Base-by-base conservation (phyloP, 1,140 invertebrate genomes). In the Lepidurus arcticus region DNA sequence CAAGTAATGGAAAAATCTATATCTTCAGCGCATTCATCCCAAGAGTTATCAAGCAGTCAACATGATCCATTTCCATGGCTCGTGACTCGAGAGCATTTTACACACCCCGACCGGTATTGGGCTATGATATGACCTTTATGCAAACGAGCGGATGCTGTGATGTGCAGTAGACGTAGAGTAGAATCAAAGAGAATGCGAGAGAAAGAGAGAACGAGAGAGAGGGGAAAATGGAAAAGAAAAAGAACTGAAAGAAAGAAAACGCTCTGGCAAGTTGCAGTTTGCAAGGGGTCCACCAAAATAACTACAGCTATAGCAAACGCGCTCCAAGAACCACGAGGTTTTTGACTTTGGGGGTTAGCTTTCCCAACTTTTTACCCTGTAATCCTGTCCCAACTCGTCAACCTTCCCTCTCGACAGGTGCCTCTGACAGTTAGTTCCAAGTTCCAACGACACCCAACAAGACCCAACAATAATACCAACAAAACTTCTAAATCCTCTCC, bases 281-380 rank as follows among this genome's bases (percentile, higher is more conserved):
- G 16, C 16, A 65, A 21, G 53, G n/a, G 53, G 53, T 65, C 53
- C 53, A 21, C n/a, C 53, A 65, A 65, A 65, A 65, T 65, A 65
- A 65, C 53, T 65, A 65, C 53, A 65, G 53, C 53, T 65, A 13
- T 65, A 65, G n/a, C 16, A 65, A 13, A 21, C 53, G 53, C 21
- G 16, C 53, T 65, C 53, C 53, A 13, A 65, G 53, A 65, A 65
- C 53, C 53, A 65, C 53, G 53, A 65, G 53, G 53, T 65, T 65
- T 65, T 65, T 16, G 5, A 65, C 21, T 1, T 65, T 65, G 53
- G 53, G 53, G 53, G 53, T 65, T 65, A 0, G 13, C 1, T 21
- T 65, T 65, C 8, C 7, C 53, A 65, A 13, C 16, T n/a, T n/a
- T n/a, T 21, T 65, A 21, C 21, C 53, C 53, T 65, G 21, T 65